A percentile compares a stretch with the other conserved stretches of the same genome.
phyloP scores from a whole-genome alignment of 1,140 invertebrate genomes.

The Oreohelix idahoensis region DNA sequence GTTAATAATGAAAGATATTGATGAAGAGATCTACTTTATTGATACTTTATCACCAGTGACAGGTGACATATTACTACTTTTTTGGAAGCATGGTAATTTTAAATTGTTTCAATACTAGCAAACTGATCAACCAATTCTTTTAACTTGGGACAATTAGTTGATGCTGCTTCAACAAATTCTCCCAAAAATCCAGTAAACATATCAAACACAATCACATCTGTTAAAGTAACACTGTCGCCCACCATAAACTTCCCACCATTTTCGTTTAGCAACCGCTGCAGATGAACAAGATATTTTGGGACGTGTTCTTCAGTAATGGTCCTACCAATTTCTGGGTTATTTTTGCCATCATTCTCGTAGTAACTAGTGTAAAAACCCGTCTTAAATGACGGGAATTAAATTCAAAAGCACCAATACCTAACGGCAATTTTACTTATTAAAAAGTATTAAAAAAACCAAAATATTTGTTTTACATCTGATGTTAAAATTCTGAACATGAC shows the following conservation, averaged over 20 bases:
- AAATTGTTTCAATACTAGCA: neutral
- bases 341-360: neutral
- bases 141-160: neutral
- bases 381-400: too few relatives aligned
- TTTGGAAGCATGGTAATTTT: neutral
- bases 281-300: constrained; percentile 36
- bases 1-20: too few relatives aligned
- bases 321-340: neutral
- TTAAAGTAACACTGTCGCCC: neutral
- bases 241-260: constrained; percentile 36
- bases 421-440: too few relatives aligned
- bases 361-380: too few relatives aligned
- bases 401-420: too few relatives aligned
- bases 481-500: too few relatives aligned
- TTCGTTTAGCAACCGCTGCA: constrained; percentile 33
- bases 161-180: neutral
- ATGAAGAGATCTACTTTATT: too few relatives aligned
- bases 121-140: neutral
- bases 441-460: too few relatives aligned
- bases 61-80: too few relatives aligned
- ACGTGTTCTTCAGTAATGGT: neutral
- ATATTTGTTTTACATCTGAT: too few relatives aligned
- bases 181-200: neutral
- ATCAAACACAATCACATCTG: neutral
- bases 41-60: too few relatives aligned